Conservation (phyloP, 2,113 vertebrate genomes). For the Oreocharis arfaki region DNA sequence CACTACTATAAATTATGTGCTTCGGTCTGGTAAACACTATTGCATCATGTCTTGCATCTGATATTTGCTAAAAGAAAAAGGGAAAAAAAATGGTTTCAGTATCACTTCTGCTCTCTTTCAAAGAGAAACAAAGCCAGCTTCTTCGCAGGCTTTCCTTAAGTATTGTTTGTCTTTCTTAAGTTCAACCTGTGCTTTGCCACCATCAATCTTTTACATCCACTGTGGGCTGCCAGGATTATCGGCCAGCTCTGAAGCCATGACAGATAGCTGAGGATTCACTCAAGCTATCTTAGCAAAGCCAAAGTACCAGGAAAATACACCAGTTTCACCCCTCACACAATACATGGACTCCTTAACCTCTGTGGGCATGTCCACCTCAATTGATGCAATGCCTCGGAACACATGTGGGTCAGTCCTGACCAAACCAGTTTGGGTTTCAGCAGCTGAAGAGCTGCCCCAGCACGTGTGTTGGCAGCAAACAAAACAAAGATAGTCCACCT, state of each 20-base stretch:
- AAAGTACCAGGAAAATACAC: neutral
- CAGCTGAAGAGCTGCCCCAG: neutral
- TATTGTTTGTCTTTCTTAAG: neutral
- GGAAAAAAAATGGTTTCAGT: neutral
- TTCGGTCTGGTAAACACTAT: slow-evolving; percentile 32
- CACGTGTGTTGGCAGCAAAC: neutral
- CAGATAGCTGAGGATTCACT: neutral
- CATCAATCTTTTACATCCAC: neutral
- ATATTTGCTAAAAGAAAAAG: neutral
- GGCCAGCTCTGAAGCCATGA: neutral
- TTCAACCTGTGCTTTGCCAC: neutral
- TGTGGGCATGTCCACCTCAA: neutral
- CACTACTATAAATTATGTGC: slow-evolving; percentile 34
- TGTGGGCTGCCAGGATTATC: neutral
- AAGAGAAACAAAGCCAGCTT: neutral
- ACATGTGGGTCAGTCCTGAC: neutral
- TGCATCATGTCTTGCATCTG: slow-evolving; percentile 32
- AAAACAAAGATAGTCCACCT: neutral
- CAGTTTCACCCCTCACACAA: neutral
- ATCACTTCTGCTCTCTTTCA: slow-evolving; percentile 32
- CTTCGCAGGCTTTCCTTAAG: neutral
- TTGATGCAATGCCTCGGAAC: neutral
- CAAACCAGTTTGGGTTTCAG: neutral
- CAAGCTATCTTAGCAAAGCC: neutral
- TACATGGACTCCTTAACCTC: accelerated